Conservation (phyloP, 2,113 vertebrate species). For the chimpanzee (Pan troglodytes) region DNA sequence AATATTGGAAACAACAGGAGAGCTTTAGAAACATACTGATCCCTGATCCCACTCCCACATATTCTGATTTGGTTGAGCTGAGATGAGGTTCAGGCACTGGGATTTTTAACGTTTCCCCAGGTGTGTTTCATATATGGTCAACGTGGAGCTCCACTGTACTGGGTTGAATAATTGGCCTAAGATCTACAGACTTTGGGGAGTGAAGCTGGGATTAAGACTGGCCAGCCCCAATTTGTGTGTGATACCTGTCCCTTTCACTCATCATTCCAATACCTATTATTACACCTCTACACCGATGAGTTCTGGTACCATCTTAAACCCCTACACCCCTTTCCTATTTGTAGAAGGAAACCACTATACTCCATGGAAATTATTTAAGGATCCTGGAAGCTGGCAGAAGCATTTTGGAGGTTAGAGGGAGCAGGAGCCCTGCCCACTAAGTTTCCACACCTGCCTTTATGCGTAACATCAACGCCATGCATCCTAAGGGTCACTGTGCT, state of each 20-base stretch:
- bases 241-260: not conserved
- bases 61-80: not conserved
- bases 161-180: not conserved
- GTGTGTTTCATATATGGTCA: not conserved
- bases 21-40: not conserved
- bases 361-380: not conserved
- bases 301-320: not conserved
- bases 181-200: not conserved
- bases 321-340: not conserved
- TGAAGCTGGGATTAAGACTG: not conserved
- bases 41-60: not conserved
- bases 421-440: not conserved
- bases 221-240: not conserved
- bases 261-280: not conserved
- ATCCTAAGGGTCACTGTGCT: not conserved
- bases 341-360: not conserved
- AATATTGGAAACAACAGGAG: not conserved
- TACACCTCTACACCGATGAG: accelerated
- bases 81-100: not conserved
- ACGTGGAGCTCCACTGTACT: not conserved
- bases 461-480: not conserved
- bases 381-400: not conserved
- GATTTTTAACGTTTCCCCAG: not conserved
- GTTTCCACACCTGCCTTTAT: not conserved
- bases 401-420: not conserved